phyloP scores from a whole-genome alignment of 2,113 vertebrate species.

The Bettongia penicillata region DNA sequence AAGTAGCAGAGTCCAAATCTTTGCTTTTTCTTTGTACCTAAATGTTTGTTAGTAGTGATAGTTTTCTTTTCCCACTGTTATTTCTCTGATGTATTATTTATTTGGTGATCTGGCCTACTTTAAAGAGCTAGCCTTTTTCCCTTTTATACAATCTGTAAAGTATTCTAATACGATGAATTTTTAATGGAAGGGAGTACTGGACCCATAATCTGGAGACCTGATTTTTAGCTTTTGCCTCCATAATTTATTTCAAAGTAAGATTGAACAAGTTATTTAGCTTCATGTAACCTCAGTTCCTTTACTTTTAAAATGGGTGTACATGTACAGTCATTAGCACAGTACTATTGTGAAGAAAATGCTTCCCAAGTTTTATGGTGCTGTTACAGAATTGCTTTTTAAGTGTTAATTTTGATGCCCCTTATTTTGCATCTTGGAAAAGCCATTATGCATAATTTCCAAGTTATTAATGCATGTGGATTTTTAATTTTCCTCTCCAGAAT shows the following conservation, averaged over 20 bases:
- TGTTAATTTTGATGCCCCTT: background rate
- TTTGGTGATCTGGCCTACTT: background rate
- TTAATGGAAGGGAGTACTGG: background rate
- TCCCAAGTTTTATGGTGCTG: background rate
- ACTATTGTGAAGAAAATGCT: background rate
- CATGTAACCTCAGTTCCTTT: background rate
- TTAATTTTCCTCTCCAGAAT: constrained; percentile 80
- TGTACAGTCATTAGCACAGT: background rate
- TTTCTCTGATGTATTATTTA: rapidly evolving
- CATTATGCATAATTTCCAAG: background rate
- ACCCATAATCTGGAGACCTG: background rate
- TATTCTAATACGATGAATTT: background rate
- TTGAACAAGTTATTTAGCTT: background rate
- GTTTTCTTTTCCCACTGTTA: rapidly evolving
- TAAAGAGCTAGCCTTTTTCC: background rate
- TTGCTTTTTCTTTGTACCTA: rapidly evolving
- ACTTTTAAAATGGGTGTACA: background rate
- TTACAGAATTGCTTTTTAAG: background rate
- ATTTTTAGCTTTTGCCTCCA: background rate
- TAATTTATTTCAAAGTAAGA: background rate
- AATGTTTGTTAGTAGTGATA: rapidly evolving
- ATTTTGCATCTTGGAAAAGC: background rate
- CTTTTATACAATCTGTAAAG: background rate
- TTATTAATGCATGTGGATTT: background rate
- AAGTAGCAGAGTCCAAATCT: background rate